Percentiles rank a stretch among this genome's conserved stretches.
These are phyloP conservation scores for Odontamblyopus rebecca DNA, from an alignment of 2,797 vertebrate genomes.

Conservation along the genomic window DNA sequence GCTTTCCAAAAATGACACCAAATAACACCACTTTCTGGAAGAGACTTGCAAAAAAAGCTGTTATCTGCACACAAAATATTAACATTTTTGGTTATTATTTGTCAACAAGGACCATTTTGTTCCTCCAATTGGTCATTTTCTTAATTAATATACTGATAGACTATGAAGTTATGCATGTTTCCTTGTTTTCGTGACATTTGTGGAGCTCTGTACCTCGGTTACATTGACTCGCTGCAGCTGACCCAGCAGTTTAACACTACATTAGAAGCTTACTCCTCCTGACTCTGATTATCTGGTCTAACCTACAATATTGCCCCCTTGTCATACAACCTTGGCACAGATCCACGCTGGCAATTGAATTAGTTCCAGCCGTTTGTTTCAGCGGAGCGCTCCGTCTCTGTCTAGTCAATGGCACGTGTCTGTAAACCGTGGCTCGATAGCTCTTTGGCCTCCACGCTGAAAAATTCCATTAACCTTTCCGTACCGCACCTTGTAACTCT, in stretches of 20 bases:
- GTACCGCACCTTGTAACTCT: conserved; percentile 29
- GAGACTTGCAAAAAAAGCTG: too few relatives aligned
- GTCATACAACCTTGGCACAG: conserved; percentile 44
- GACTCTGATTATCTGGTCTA: conserved; percentile 42
- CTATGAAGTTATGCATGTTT: too few relatives aligned
- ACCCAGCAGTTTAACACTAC: conserved; percentile 42
- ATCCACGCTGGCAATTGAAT: conserved; percentile 58
- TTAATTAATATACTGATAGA: too few relatives aligned
- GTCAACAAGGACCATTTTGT: too few relatives aligned
- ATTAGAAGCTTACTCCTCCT: conserved; percentile 44
- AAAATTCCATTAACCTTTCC: conserved; percentile 46
- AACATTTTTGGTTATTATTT: too few relatives aligned
- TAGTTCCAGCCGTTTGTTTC: conserved; percentile 38
- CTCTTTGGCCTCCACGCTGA: conserved; percentile 36
- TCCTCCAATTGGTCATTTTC: too few relatives aligned
- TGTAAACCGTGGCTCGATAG: conserved; percentile 52
- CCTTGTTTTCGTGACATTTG: too few relatives aligned
- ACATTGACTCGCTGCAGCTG: not conserved
- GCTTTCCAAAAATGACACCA: too few relatives aligned
- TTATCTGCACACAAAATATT: too few relatives aligned
- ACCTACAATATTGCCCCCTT: conserved; percentile 35
- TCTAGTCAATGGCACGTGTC: conserved; percentile 20
- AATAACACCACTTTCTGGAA: too few relatives aligned
- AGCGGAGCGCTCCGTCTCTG: not conserved
- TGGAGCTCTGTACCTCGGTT: too few relatives aligned